Percentiles rank a stretch among this genome's conserved stretches.
phyloP scores from a whole-genome alignment of 2,888 invertebrate genomes.

The Dysmachus trigonus region DNA sequence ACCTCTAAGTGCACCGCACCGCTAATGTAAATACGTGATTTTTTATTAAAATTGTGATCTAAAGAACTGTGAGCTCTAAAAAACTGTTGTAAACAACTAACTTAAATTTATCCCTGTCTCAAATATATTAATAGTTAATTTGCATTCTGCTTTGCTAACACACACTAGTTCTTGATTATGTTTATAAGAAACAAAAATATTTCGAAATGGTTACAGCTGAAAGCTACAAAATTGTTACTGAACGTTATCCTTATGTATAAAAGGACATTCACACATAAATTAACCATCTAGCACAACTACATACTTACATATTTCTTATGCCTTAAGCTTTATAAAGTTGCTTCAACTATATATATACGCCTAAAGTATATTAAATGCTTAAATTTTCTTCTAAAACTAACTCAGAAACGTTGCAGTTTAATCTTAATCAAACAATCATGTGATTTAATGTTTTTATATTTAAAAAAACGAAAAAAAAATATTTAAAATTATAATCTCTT shows the following conservation, averaged over 20 bases:
- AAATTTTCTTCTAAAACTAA: conserved; percentile 13
- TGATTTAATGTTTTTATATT: conserved; percentile 4
- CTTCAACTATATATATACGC: conserved; percentile 15
- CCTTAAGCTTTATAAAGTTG: conserved; percentile 36
- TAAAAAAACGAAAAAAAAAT: no score
- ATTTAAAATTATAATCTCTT: background rate
- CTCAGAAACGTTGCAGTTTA: background rate
- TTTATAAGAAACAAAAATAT: background rate
- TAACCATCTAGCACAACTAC: conserved; percentile 21
- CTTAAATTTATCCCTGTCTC: background rate
- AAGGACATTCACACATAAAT: background rate
- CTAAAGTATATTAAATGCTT: background rate
- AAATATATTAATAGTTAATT: background rate
- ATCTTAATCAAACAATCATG: conserved; percentile 19
- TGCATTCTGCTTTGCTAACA: background rate
- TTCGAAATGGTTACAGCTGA: background rate
- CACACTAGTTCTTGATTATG: background rate
- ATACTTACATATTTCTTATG: conserved; percentile 31
- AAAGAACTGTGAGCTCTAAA: conserved; percentile 7
- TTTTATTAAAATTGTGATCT: conserved; percentile 24
- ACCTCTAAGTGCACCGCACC: conserved; percentile 15
- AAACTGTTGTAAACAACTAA: background rate
- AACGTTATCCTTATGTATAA: background rate
- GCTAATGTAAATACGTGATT: conserved; percentile 18
- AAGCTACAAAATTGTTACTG: background rate